phyloP scores from a whole-genome alignment of 2,888 invertebrate genomes.

The Eudasyphora cyanicolor region DNA sequence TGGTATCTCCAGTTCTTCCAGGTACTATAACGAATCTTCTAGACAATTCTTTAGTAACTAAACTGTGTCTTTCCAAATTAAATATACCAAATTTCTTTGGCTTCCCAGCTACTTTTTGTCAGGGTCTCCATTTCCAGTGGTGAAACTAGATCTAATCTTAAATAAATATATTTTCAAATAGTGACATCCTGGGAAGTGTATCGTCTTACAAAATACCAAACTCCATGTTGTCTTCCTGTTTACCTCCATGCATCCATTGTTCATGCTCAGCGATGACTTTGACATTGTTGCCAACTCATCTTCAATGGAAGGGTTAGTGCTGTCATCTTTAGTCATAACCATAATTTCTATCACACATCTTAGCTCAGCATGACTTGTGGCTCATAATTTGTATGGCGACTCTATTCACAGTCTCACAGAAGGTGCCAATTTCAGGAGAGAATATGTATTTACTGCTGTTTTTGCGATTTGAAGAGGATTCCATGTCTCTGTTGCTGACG shows the following conservation, averaged over 20 bases:
- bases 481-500: no score
- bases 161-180: not conserved
- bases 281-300: not conserved
- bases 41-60: not conserved
- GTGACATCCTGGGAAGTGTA: not conserved
- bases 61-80: no score
- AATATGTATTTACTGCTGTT: not conserved
- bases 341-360: not conserved
- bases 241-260: not conserved
- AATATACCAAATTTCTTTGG: no score
- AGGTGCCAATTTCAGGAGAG: not conserved
- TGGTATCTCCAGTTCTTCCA: no score
- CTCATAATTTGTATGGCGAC: not conserved
- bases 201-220: not conserved
- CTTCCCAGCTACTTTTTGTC: not conserved
- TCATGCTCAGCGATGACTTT: not conserved
- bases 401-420: not conserved
- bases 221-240: not conserved
- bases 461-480: not conserved
- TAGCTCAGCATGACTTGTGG: constrained; percentile 5
- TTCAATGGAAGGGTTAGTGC: not conserved
- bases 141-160: not conserved
- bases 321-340: not conserved
- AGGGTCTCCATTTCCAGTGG: not conserved
- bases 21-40: not conserved